Conservation (phyloP, 2,888 invertebrate species). For the Zootermopsis nevadensis region DNA sequence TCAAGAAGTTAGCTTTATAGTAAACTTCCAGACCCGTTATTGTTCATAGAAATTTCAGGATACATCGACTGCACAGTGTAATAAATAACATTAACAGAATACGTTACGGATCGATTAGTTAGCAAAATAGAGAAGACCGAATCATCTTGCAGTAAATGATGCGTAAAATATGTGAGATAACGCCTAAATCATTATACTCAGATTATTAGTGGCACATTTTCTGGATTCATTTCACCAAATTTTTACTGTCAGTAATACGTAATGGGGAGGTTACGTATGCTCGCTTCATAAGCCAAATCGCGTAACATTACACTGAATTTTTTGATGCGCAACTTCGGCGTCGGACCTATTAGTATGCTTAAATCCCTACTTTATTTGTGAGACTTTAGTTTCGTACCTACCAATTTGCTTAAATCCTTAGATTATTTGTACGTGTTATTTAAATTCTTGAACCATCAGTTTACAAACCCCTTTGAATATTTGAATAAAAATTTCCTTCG, state of each 20-base stretch:
- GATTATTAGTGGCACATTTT: background rate
- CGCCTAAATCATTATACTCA: background rate
- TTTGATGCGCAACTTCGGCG: no score
- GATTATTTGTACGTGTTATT: background rate
- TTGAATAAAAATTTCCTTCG: no score
- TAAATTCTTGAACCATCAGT: no score
- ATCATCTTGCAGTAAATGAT: background rate
- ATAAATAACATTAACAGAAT: background rate
- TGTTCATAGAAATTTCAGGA: background rate
- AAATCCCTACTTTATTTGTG: no score
- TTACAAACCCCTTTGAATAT: no score
- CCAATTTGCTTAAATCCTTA: background rate
- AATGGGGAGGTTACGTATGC: no score
- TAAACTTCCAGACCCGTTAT: background rate
- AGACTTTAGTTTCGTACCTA: no score
- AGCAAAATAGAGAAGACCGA: background rate
- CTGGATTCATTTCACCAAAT: no score
- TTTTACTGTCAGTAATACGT: no score
- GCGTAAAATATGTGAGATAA: conserved; percentile 4
- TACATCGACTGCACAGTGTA: background rate
- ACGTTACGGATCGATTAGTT: conserved; percentile 18
- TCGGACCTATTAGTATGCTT: no score
- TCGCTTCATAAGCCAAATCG: no score
- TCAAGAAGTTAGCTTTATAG: background rate
- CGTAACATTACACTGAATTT: no score